phyloP scores from a whole-genome alignment of 2,113 vertebrate genomes.

The Clupea harengus region DNA sequence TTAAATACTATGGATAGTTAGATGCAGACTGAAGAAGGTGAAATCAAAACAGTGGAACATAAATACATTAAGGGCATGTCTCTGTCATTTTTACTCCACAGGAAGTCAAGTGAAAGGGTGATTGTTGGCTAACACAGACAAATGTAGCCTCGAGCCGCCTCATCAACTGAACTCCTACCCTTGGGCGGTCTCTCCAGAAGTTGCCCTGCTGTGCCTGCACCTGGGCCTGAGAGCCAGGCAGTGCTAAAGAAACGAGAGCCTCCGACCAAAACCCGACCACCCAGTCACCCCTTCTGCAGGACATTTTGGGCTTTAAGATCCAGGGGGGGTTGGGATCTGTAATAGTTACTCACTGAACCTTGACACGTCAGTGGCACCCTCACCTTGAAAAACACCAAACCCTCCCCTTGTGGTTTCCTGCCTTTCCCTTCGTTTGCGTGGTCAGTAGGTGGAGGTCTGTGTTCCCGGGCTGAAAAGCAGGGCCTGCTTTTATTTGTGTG shows the following conservation, averaged over 20 bases:
- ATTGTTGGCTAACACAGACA: not conserved
- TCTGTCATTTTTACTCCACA: not conserved
- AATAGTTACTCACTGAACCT: conserved; percentile 6
- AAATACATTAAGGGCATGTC: not conserved
- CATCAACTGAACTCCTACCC: not conserved
- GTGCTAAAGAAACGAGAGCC: not conserved
- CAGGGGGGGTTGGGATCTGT: not conserved
- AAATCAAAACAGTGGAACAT: not conserved
- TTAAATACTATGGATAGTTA: not conserved
- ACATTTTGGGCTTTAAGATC: not conserved
- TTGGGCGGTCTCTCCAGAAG: not conserved
- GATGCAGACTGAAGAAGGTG: not conserved
- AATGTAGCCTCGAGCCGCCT: not conserved
- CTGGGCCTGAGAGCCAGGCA: not conserved
- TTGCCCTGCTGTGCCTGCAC: not conserved
- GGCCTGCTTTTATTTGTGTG: not conserved
- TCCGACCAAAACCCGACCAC: conserved; percentile 12
- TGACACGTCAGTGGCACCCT: not conserved
- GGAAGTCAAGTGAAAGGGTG: not conserved
- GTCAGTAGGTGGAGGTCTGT: conserved; percentile 15
- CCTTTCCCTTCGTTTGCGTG: not conserved
- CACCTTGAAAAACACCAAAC: not conserved
- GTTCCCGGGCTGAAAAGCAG: not conserved
- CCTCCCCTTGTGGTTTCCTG: conserved; percentile 13
- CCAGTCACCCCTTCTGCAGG: not conserved